These are phyloP conservation scores for Lasioglossum pauxillum DNA, from an alignment of 2,888 invertebrate species.

Conservation along the genomic window DNA sequence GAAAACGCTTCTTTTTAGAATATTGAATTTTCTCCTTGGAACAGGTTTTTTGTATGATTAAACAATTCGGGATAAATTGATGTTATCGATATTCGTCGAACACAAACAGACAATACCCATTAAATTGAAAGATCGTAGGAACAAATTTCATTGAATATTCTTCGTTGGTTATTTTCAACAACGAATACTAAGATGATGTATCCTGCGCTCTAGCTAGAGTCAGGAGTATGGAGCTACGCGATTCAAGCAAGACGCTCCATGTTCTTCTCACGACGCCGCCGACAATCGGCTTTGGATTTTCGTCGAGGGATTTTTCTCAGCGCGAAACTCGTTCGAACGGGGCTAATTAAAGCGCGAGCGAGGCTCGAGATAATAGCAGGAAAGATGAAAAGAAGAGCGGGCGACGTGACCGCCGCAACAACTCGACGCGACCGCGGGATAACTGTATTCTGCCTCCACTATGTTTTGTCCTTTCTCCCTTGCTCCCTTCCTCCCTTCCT, in stretches of 20 bases:
- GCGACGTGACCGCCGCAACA: constrained; percentile 60
- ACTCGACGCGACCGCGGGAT: constrained; percentile 62
- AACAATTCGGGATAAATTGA: not conserved
- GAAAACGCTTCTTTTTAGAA: not conserved
- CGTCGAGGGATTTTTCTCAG: constrained; percentile 23
- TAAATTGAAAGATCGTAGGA: too few relatives aligned
- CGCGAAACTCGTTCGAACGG: constrained; percentile 40
- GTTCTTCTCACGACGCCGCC: not conserved
- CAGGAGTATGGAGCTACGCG: not conserved
- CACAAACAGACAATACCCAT: too few relatives aligned
- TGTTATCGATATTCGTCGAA: too few relatives aligned
- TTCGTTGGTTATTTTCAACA: not conserved
- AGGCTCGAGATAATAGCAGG: constrained; percentile 48
- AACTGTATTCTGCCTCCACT: constrained; percentile 75
- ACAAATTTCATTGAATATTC: too few relatives aligned
- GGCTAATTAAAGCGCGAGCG: constrained; percentile 59
- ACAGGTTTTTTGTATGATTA: not conserved
- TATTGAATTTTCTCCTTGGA: not conserved
- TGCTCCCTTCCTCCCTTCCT: constrained; percentile 42
- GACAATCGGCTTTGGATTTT: constrained; percentile 3
- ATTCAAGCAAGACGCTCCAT: not conserved
- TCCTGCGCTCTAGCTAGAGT: not conserved
- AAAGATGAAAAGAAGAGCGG: constrained; percentile 59
- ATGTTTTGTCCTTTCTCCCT: constrained; percentile 66
- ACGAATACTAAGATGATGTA: too few relatives aligned